These are phyloP conservation scores for Regulus satrapa DNA, from an alignment of 2,113 vertebrate species.

Conservation along the genomic window DNA sequence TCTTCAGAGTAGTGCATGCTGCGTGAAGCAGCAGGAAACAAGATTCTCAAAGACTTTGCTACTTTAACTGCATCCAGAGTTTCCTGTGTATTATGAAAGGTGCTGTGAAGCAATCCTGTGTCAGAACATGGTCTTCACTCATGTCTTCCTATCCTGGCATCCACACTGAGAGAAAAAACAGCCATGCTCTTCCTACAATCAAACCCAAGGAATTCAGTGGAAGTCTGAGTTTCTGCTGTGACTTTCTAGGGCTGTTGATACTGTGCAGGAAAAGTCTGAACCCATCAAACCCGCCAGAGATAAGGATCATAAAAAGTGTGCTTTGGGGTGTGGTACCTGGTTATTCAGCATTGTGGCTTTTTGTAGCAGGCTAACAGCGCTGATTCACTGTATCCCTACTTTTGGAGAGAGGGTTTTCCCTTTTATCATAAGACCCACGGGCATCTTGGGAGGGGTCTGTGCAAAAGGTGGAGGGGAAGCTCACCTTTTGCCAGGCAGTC, in stretches of 20 bases:
- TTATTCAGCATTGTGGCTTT: not conserved
- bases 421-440: not conserved
- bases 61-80: not conserved
- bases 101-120: not conserved
- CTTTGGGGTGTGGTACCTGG: not conserved
- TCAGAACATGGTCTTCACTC: not conserved
- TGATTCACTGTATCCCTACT: not conserved
- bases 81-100: not conserved
- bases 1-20: not conserved
- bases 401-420: not conserved
- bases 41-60: not conserved
- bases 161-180: not conserved
- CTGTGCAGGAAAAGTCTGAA: not conserved
- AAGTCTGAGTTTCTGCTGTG: not conserved
- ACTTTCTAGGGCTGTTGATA: not conserved
- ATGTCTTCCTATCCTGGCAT: not conserved
- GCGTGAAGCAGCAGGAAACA: not conserved
- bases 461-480: not conserved
- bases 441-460: not conserved
- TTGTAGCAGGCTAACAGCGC: not conserved
- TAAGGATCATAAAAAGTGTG: not conserved
- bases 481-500: not conserved
- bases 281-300: not conserved
- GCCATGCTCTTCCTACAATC: not conserved
- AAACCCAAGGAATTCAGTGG: not conserved